Conservation (phyloP, 2,113 vertebrate species). For the Heloderma charlesbogerti region DNA sequence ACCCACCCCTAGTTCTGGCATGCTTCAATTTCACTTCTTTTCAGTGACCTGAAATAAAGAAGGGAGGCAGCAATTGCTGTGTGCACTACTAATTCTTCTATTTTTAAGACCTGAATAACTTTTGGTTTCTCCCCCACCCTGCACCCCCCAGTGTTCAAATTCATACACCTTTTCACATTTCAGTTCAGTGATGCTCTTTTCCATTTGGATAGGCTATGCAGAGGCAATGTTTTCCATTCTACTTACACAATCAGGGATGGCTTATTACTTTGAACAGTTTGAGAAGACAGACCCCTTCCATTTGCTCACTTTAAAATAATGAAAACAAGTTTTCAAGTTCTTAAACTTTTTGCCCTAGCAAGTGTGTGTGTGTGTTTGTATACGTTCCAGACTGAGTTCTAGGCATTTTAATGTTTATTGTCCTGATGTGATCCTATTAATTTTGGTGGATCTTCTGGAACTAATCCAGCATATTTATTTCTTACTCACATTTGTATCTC, state of each 20-base stretch:
- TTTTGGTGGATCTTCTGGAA: not conserved
- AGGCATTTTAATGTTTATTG: not conserved
- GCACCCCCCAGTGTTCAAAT: not conserved
- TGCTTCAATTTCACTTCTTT: not conserved
- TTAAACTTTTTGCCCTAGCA: not conserved
- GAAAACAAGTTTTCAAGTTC: not conserved
- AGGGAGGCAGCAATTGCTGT: not conserved
- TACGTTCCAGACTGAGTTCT: not conserved
- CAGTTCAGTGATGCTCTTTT: conserved; percentile 7
- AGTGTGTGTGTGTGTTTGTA: not conserved
- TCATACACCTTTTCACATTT: not conserved
- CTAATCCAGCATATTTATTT: not conserved
- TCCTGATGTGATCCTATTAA: not conserved
- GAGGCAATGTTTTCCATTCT: conserved; percentile 13
- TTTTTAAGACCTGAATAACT: not conserved
- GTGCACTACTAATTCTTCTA: not conserved
- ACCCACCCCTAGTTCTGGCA: no score
- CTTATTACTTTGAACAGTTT: conserved; percentile 9
- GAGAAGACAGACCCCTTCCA: not conserved
- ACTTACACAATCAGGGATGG: conserved; percentile 24
- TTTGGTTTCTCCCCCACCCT: not conserved
- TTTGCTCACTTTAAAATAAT: not conserved
- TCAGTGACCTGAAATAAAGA: conserved; percentile 23
- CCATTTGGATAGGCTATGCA: not conserved
- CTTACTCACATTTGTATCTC: not conserved